Evolutionary conservation across 1,140 invertebrate genomes (phyloP), one percentile per base, ranked within the genome.

Genomic region (Physella acuta): DNA sequence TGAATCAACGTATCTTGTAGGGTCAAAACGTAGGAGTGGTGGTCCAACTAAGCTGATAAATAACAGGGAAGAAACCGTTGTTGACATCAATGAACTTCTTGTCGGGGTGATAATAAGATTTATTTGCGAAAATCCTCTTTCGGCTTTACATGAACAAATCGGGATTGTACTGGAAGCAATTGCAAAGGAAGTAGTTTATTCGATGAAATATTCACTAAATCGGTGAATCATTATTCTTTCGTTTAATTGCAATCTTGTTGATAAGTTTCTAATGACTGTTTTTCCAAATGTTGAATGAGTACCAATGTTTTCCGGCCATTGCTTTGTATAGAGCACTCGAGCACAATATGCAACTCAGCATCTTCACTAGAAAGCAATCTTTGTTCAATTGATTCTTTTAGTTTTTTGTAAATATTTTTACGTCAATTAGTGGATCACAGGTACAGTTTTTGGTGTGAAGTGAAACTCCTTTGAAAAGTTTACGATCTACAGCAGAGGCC

Each of bases 161-260:
- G n/a, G n/a, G n/a, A n/a, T n/a, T n/a, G n/a, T n/a, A n/a, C n/a
- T n/a, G n/a, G n/a, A n/a, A n/a, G n/a, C n/a, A n/a, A n/a, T n/a
- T n/a, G n/a, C n/a, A n/a, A n/a, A n/a, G n/a, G n/a, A n/a, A n/a
- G n/a, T n/a, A n/a, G n/a, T n/a, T n/a, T n/a, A n/a, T n/a, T n/a
- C n/a, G 39, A 44, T 44, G 8, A 44, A 20, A 44, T 44, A 44
- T 44, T 44, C 39, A 44, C 20, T 8, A 44, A 44, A 44, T 44
- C 39, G 8, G 39, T 44, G 39, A 44, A 44, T 44, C 39, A 44
- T 44, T 44, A 44, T 44, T 44, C 39, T 44, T 44, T 44, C 20
- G 39, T 44, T 44, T 44, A 44, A 44, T 44, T 44, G 39, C 39
- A 44, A 44, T 44, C 39, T 44, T 44, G 39, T 44, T 44, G 39